Conservation (phyloP, 1,140 invertebrate genomes). For the Papilio polyxenes region DNA sequence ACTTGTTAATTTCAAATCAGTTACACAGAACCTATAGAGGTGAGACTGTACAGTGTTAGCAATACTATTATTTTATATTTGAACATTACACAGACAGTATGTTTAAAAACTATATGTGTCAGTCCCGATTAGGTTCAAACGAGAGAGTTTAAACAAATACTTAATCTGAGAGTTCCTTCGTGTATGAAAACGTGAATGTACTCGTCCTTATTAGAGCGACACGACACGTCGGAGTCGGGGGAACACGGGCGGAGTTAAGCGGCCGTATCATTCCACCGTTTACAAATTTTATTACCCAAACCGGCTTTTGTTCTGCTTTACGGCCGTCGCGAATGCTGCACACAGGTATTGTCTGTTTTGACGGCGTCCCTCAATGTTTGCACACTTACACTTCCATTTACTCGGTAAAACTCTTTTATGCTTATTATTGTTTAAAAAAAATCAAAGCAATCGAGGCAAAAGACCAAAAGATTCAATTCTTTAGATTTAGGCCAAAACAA, state of each 20-base stretch:
- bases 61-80: not conserved
- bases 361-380: conserved; percentile 2
- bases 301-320: conserved; percentile 58
- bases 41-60: too few relatives aligned
- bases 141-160: not conserved
- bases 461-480: not conserved
- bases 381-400: not conserved
- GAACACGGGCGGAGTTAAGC: conserved; percentile 61
- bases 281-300: conserved; percentile 71
- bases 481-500: not conserved
- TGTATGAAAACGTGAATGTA: conserved; percentile 33
- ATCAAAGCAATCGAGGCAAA: too few relatives aligned
- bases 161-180: conserved; percentile 4
- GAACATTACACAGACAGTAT: not conserved
- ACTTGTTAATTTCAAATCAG: too few relatives aligned
- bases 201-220: conserved; percentile 52
- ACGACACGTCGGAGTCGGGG: conserved; percentile 42
- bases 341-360: conserved; percentile 39
- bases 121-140: not conserved
- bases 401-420: not conserved
- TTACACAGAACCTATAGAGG: too few relatives aligned
- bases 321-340: conserved; percentile 42
- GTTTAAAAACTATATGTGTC: not conserved
- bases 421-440: not conserved
- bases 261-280: conserved; percentile 68